Evolutionary conservation across 2,113 vertebrate species (phyloP), one percentile per base, ranked within the genome.

Genomic region (Sakesphorus luctuosus): DNA sequence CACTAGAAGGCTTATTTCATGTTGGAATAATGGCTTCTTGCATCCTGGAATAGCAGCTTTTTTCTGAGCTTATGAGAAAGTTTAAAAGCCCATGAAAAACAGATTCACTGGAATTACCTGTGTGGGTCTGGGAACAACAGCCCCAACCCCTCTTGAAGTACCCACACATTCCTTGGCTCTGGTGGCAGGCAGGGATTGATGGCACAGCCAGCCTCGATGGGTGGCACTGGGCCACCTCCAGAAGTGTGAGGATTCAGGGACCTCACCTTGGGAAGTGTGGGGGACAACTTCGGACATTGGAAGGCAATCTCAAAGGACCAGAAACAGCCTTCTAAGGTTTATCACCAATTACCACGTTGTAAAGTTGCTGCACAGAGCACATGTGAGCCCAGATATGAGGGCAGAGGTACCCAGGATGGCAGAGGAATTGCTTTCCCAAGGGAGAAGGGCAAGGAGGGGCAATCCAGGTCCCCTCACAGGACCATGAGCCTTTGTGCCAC

Each of bases 401-500:
- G 15, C 3, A 0, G 31, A 23, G 33, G 46, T 9, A n/a, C 10
- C 26, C 59, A 62, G 55, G 29, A 47, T 18, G 4, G 53, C 26
- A 69, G 36, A 12, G 35, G 50, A 81, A 59, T n/a, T 24, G 25
- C 11, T 65, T 87, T 80, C 53, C 46, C 31, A 40, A n/a, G 19
- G 67, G 36, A 89, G 73, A 68, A 28, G 35, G 20, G 46, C 12
- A 26, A 81, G 21, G 50, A 40, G 44, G 89, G 9, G 55, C 47
- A 58, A 7, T 36, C n/a, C 36, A 29, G 31, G 33, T 9, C 18
- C 38, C 40, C 50, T 63, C 0, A 0, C 10, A 66, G 66, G 50
- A 49, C 43, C 14, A 18, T 1, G 3, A 78, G 10, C 40, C 28
- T 66, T 73, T 0, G 0, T 43, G 35, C 61, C 28, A 5, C 71